Evolutionary conservation across 2,797 vertebrate genomes (phyloP), one percentile per base, ranked within the genome.

Genomic region (Rhinella marina): DNA sequence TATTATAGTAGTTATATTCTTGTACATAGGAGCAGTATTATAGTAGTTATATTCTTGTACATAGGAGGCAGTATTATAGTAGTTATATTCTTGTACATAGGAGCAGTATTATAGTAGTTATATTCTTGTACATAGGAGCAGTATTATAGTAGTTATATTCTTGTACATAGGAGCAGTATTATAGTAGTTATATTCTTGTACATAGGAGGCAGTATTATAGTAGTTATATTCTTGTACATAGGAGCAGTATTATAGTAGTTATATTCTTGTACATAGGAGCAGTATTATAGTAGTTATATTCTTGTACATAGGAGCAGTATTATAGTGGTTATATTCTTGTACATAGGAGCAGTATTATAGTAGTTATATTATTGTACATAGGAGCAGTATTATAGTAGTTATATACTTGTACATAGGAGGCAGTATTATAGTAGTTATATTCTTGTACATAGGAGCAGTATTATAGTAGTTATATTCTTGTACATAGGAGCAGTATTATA

Each of bases 201-300:
- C 13, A 68, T 68, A 68, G 64, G 64, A 11, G n/a, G 25, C 25
- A 68, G 64, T 68, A 68, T 68, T 68, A 68, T 68, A 68, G n/a
- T 68, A 27, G n/a, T 27, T 68, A 27, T n/a, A n/a, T n/a, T n/a
- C n/a, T n/a, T n/a, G n/a, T n/a, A n/a, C n/a, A n/a, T n/a, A n/a
- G n/a, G n/a, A 14, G 64, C 25, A 68, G 64, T 68, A 68, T 68
- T 68, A 68, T 68, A 68, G 64, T 68, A 68, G 64, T n/a, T n/a
- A n/a, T 68, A 68, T 68, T 68, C 64, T 68, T 27, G 7, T 27
- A 68, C 12, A 27, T 68, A 27, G 25, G n/a, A 14, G 64, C 11
- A 68, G 64, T 68, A 68, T 68, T 68, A 68, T 68, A 68, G 64
- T 68, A 68, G 64, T 68, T 68, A 68, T 68, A 27, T 27, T 27